Conservation (phyloP, 2,113 vertebrate species). For the Neofelis nebulosa region DNA sequence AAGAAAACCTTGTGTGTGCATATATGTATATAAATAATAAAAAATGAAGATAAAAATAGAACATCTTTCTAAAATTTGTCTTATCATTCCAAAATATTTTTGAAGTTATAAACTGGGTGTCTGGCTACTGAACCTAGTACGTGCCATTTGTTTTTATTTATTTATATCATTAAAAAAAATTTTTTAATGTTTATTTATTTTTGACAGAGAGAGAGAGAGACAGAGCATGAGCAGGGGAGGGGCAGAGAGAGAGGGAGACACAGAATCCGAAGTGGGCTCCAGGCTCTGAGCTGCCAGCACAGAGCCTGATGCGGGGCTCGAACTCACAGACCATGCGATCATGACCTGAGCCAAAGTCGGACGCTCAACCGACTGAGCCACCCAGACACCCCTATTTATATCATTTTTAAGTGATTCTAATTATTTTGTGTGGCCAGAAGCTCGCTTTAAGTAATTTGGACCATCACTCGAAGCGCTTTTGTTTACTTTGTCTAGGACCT, state of each 20-base stretch:
- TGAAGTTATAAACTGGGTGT: neutral
- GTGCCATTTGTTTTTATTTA: neutral
- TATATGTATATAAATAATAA: neutral
- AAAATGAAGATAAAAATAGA: constrained; percentile 2
- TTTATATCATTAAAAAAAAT: neutral
- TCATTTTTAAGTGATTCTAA: neutral
- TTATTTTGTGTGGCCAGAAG: neutral
- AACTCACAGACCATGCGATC: too few species aligned
- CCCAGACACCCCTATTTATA: neutral
- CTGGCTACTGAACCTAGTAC: neutral
- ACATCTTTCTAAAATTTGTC: neutral
- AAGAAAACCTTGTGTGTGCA: neutral
- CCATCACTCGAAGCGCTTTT: neutral
- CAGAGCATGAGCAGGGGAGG: too few species aligned
- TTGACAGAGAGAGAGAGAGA: too few species aligned
- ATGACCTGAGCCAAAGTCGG: too few species aligned
- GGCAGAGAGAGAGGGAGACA: too few species aligned
- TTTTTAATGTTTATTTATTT: too few species aligned
- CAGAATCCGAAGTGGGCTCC: too few species aligned
- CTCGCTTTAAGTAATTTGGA: neutral
- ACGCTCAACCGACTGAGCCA: too few species aligned
- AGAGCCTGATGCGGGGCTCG: too few species aligned
- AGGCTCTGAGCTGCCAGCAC: too few species aligned
- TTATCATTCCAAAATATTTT: neutral
- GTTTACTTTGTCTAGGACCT: neutral